Percentiles rank a stretch among this genome's conserved stretches.
phyloP scores from a whole-genome alignment of 2,113 vertebrate genomes.

The Austrofundulus limnaeus region DNA sequence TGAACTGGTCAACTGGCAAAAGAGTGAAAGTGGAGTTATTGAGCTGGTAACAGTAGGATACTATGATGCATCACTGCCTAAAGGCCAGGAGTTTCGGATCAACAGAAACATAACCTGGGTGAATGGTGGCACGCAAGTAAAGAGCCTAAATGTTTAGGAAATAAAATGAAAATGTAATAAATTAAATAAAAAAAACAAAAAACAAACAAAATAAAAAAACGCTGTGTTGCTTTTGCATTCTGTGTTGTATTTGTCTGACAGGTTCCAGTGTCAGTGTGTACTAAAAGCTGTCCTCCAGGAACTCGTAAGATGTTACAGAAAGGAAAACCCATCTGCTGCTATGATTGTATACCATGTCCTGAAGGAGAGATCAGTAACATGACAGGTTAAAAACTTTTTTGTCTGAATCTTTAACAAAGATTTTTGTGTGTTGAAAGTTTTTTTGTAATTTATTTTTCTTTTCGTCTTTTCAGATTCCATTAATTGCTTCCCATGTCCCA shows the following conservation, averaged over 20 bases:
- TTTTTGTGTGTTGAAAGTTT: not conserved
- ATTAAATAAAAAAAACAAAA: too few relatives aligned
- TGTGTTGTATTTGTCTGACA: too few relatives aligned
- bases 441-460: not conserved
- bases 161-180: not conserved
- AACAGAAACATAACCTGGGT: not conserved
- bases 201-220: too few relatives aligned
- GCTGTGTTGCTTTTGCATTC: too few relatives aligned
- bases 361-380: slow-evolving; percentile 77
- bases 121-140: not conserved
- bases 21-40: not conserved
- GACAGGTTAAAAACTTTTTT: slow-evolving; percentile 56
- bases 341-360: slow-evolving; percentile 70
- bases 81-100: not conserved
- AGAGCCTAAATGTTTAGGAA: not conserved
- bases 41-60: not conserved
- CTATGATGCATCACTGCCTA: slow-evolving; percentile 1
- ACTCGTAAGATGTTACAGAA: slow-evolving; percentile 68
- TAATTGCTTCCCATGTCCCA: slow-evolving; percentile 59
- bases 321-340: slow-evolving; percentile 72
- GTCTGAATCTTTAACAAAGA: too few relatives aligned
- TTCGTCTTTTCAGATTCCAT: slow-evolving; percentile 54
- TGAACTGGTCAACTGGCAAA: not conserved
- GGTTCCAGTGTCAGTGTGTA: slow-evolving; percentile 63
- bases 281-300: slow-evolving; percentile 65